Evolutionary conservation across 2,888 invertebrate genomes (phyloP).

Genomic region (Leptopilina syphax): DNA sequence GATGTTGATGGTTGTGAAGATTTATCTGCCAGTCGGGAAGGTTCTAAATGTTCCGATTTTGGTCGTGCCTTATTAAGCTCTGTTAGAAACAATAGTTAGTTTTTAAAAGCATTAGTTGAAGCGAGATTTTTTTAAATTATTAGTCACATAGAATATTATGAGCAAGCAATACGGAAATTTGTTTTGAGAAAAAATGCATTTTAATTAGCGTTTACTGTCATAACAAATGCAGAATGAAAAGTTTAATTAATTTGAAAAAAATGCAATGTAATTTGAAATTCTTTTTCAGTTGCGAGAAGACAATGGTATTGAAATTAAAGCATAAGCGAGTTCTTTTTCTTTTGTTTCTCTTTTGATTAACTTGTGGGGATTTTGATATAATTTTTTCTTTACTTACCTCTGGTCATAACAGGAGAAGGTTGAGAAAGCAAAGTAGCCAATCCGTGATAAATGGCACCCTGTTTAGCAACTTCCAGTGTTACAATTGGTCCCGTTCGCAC

Average conservation of each 20-base stretch:
- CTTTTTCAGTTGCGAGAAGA: neutral
- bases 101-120: slow-evolving; percentile 67
- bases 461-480: slow-evolving; percentile 96
- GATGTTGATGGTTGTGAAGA: slow-evolving; percentile 69
- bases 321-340: neutral
- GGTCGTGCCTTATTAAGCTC: slow-evolving; percentile 72
- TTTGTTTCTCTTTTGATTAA: neutral
- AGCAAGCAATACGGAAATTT: slow-evolving; percentile 6
- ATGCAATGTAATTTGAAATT: neutral
- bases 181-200: neutral
- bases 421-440: slow-evolving; percentile 94
- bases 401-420: slow-evolving; percentile 89
- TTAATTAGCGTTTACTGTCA: neutral
- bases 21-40: slow-evolving; percentile 62
- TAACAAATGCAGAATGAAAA: neutral
- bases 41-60: slow-evolving; percentile 74
- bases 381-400: slow-evolving; percentile 80
- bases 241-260: too few relatives aligned
- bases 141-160: neutral
- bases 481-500: slow-evolving; percentile 96
- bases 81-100: slow-evolving; percentile 71
- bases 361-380: neutral
- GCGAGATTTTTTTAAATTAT: neutral
- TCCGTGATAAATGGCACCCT: slow-evolving; percentile 98
- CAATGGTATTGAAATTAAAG: neutral